These are phyloP conservation scores for Chelonia mydas DNA, from an alignment of 2,797 vertebrate species.

Conservation along the genomic window DNA sequence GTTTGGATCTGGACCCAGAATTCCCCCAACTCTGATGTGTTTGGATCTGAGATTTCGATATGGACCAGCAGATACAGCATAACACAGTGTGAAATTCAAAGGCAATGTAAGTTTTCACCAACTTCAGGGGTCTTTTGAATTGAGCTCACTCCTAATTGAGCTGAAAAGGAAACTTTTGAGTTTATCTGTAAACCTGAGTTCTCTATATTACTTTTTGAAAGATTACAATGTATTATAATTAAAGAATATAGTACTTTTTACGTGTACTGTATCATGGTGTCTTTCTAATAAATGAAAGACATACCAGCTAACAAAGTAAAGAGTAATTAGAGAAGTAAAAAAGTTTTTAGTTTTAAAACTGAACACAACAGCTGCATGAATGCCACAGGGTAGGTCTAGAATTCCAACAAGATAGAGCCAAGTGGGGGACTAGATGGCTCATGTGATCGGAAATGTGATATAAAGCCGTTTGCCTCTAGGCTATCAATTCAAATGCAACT, in stretches of 20 bases:
- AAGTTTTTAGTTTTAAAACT: slow-evolving; percentile 18
- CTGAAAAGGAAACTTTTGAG: background rate
- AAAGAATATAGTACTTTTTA: background rate
- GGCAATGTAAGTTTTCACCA: background rate
- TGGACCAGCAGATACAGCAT: background rate
- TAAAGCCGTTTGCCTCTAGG: slow-evolving; percentile 36
- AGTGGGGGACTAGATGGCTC: background rate
- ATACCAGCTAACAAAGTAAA: background rate
- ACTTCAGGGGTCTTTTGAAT: background rate
- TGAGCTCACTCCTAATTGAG: background rate
- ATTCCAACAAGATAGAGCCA: slow-evolving; percentile 27
- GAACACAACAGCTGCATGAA: slow-evolving; percentile 17
- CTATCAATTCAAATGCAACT: slow-evolving; percentile 22
- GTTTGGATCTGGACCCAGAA: background rate
- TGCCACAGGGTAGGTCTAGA: slow-evolving; percentile 30
- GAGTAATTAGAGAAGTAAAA: slow-evolving; percentile 24
- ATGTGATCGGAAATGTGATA: background rate
- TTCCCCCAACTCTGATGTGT: background rate
- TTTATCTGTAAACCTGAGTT: background rate
- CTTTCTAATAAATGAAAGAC: slow-evolving; percentile 28
- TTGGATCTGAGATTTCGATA: slow-evolving; percentile 1
- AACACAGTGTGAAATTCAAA: background rate
- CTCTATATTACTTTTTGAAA: slow-evolving; percentile 24
- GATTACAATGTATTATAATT: background rate
- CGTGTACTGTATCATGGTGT: background rate